Percentiles rank a stretch among this genome's conserved stretches.
These are phyloP conservation scores for Sardinella longiceps DNA, from an alignment of 2,797 vertebrate genomes.

Conservation along the genomic window DNA sequence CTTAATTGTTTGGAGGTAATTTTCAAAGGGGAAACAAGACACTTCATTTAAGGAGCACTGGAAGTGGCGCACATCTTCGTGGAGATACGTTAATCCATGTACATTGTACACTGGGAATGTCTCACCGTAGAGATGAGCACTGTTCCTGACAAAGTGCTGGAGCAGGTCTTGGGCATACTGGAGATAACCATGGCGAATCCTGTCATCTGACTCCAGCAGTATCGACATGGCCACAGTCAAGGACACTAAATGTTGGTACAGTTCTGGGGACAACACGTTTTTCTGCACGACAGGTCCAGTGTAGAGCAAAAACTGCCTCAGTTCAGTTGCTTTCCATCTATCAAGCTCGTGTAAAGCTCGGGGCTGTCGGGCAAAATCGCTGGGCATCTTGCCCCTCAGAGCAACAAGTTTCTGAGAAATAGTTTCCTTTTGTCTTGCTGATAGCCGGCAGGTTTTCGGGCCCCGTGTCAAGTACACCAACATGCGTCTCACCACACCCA, in stretches of 20 bases:
- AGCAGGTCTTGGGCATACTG: not conserved
- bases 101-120: slow-evolving; percentile 47
- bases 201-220: not conserved
- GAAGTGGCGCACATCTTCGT: slow-evolving; percentile 36
- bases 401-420: not conserved
- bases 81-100: slow-evolving; percentile 43
- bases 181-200: not conserved
- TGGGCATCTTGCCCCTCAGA: not conserved
- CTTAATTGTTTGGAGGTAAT: slow-evolving; percentile 35
- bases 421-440: slow-evolving; percentile 39
- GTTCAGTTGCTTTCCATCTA: not conserved
- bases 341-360: not conserved
- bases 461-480: slow-evolving; percentile 47
- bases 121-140: slow-evolving; percentile 39
- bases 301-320: not conserved
- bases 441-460: slow-evolving; percentile 46
- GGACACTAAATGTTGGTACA: not conserved
- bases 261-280: not conserved
- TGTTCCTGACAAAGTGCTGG: not conserved
- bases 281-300: not conserved
- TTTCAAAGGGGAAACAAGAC: slow-evolving; percentile 48
- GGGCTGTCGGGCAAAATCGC: not conserved
- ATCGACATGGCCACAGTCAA: not conserved
- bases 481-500: slow-evolving; percentile 6
- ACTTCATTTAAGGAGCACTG: slow-evolving; percentile 44